These are phyloP conservation scores for Xanthorhoe designata DNA, from an alignment of 2,888 invertebrate genomes.

Conservation along the genomic window DNA sequence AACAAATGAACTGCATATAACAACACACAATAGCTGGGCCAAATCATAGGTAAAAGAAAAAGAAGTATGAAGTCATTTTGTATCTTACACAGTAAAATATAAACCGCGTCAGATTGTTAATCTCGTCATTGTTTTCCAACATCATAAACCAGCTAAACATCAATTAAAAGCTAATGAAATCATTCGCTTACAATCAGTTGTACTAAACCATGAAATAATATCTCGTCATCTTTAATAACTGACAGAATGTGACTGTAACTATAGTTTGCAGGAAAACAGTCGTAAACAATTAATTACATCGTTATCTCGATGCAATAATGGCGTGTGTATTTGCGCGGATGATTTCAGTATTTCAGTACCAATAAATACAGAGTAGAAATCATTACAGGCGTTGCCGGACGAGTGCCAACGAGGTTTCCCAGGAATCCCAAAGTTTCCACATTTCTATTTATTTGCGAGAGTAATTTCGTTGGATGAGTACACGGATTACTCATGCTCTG, in stretches of 20 bases:
- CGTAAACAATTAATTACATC: conserved; percentile 16
- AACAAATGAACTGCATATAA: background rate
- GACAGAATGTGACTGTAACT: background rate
- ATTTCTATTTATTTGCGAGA: conserved; percentile 32
- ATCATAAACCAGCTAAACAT: background rate
- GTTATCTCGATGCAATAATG: conserved; percentile 24
- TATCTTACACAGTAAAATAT: conserved; percentile 3
- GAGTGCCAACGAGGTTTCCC: conserved; percentile 41
- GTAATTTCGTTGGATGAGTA: conserved; percentile 27
- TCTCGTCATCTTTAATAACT: background rate
- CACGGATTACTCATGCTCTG: conserved; percentile 29
- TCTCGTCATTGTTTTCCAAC: background rate
- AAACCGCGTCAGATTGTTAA: background rate
- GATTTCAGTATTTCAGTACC: conserved; percentile 40
- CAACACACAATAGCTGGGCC: background rate
- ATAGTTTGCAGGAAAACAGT: conserved; percentile 4
- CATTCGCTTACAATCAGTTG: background rate
- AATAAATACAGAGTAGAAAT: conserved; percentile 11
- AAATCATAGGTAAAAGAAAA: background rate
- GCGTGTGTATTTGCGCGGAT: conserved; percentile 42
- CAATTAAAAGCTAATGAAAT: background rate
- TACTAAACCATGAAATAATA: background rate
- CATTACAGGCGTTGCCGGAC: conserved; percentile 6
- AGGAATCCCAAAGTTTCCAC: conserved; percentile 34
- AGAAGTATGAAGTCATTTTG: conserved; percentile 2